Percentiles rank a stretch among this genome's conserved stretches.
phyloP scores from a whole-genome alignment of 92 coral and sea anemone genomes.

The Palythoa heliodiscus region DNA sequence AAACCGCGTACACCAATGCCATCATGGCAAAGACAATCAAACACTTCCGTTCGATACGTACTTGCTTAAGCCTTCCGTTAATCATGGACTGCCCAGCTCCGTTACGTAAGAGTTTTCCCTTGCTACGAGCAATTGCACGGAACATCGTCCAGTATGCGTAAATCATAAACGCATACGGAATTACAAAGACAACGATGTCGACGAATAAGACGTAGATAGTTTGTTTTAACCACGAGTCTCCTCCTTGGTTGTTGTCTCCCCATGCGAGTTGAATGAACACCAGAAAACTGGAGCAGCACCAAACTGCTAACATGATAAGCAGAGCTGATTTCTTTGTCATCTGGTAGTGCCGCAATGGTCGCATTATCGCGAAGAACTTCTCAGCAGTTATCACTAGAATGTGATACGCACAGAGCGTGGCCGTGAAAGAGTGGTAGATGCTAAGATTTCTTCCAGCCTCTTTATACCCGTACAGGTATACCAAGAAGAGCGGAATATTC shows the following conservation, averaged over 20 bases:
- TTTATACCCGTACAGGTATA: neutral
- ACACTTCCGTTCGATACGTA: conserved; percentile 29
- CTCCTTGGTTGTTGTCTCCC: neutral
- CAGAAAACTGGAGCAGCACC: conserved; percentile 19
- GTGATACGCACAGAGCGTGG: conserved; percentile 35
- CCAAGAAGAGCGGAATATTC: conserved; percentile 23
- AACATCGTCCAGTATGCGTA: conserved; percentile 44
- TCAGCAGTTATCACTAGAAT: conserved; percentile 35
- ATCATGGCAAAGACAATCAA: conserved; percentile 32
- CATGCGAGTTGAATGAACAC: conserved; percentile 40
- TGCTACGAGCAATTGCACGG: conserved; percentile 29
- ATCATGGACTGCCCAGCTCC: neutral
- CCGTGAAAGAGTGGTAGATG: conserved; percentile 27
- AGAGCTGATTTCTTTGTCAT: conserved; percentile 23
- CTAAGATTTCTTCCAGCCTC: neutral
- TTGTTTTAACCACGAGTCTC: neutral
- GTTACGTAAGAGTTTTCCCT: conserved; percentile 28
- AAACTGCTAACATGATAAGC: neutral
- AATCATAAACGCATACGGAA: conserved; percentile 34
- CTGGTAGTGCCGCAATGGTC: conserved; percentile 19
- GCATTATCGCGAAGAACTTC: conserved; percentile 36
- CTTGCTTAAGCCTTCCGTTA: conserved; percentile 4
- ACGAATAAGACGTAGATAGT: neutral
- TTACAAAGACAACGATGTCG: conserved; percentile 3
- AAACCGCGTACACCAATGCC: conserved; percentile 29